Base-by-base conservation (phyloP, 1,140 invertebrate species). In the Apocrypta bakeri region DNA sequence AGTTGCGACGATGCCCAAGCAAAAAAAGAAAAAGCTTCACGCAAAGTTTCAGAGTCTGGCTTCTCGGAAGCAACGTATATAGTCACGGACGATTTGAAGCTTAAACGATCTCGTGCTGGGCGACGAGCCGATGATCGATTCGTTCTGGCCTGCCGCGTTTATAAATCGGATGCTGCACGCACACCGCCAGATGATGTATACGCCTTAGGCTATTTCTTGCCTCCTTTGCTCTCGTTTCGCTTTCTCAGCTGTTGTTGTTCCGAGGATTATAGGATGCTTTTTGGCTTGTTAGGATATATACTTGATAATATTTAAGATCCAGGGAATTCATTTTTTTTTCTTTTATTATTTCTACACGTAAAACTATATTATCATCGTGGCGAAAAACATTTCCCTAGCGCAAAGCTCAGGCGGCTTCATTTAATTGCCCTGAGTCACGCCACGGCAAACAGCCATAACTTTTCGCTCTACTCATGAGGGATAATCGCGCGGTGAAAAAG, bases 401-500 rank as follows among this genome's bases (percentile, higher is more conserved):
- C 63, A 66, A n/a, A 66, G 27, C 63, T 27, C 63, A 17, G 12
- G 37, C 2, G 25, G 37, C 68, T 74, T 37, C 11, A 37, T 79
- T 79, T 83, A 83, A 83, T 83, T 83, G 82, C 82, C 72, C 29
- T 80, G 82, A 83, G 82, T 83, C 82, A 83, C 82, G 82, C 76
- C 80, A 83, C 56, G 40, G 4, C 40, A 56, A 56, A 76, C 72
- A 72, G 31, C 75, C 82, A 69, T 83, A 83, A 83, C 71, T 80
- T 83, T 76, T 79, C 61, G 77, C 76, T 74, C 40, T n/a, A 40
- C 77, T 27, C 63, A 66, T 42, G 82, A 75, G 82, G 77, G 77
- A 83, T 83, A 83, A 83, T 83, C 82, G 71, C 61, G 31, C 56
- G 27, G 71, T 31, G 72, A 75, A 83, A 76, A 80, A 80, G 77